phyloP scores from a whole-genome alignment of 2,113 vertebrate species.

The Ictalurus punctatus region DNA sequence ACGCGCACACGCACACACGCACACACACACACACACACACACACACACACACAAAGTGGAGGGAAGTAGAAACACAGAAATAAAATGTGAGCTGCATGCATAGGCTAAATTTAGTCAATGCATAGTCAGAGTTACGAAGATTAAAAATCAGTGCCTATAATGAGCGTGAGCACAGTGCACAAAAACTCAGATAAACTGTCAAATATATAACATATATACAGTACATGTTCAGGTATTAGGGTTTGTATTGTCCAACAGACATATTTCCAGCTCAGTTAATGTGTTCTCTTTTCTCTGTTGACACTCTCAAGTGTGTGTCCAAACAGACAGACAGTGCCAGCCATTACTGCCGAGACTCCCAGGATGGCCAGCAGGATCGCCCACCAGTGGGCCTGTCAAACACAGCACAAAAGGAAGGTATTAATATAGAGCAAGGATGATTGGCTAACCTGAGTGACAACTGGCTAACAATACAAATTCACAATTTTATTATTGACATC shows the following conservation, averaged over 20 bases:
- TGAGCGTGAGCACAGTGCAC: neutral
- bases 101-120: neutral
- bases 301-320: constrained; percentile 63
- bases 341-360: constrained; percentile 71
- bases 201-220: neutral
- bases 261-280: constrained; percentile 5
- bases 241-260: neutral
- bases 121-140: neutral
- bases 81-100: neutral
- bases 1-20: neutral
- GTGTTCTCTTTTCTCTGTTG: constrained; percentile 38
- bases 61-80: neutral
- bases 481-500: neutral
- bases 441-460: neutral
- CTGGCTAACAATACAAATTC: neutral
- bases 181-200: neutral
- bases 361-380: constrained; percentile 73
- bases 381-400: constrained; percentile 74
- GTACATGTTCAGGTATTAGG: neutral
- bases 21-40: neutral
- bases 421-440: neutral
- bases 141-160: neutral
- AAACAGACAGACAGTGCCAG: constrained; percentile 70
- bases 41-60: neutral
- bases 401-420: neutral